Conservation (phyloP, 2,797 vertebrate species). For the Helarctos malayanus region DNA sequence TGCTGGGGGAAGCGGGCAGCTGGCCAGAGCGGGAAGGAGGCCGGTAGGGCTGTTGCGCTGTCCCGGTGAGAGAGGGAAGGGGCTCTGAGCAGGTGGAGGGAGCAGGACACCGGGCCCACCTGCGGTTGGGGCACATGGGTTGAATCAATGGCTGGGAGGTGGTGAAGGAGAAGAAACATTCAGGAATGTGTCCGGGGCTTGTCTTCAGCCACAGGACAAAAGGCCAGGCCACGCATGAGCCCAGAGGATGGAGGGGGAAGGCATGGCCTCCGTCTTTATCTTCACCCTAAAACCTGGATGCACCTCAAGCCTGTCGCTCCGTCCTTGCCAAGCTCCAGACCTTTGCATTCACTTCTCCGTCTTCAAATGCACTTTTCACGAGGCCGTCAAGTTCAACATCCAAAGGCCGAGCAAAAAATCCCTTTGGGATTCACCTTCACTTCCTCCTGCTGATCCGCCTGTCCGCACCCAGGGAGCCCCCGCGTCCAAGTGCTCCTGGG, state of each 20-base stretch:
- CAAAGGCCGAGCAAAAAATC: neutral
- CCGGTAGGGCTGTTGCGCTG: accelerated
- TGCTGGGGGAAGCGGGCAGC: neutral
- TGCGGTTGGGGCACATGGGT: too few relatives aligned
- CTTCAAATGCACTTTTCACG: neutral
- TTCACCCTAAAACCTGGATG: neutral
- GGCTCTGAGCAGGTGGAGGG: neutral
- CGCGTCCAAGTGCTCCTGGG: neutral
- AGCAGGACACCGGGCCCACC: accelerated
- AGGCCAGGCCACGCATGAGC: neutral
- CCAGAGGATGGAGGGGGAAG: neutral
- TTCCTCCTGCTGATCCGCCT: neutral
- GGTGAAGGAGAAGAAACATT: neutral
- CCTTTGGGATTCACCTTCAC: neutral
- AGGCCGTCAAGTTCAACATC: neutral
- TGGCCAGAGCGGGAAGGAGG: neutral
- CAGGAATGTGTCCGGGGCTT: neutral
- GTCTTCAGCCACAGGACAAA: neutral
- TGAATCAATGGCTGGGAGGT: too few relatives aligned
- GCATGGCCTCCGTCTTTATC: neutral
- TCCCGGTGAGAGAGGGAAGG: neutral
- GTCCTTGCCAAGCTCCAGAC: neutral
- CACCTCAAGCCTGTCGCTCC: neutral
- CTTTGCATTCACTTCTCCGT: neutral
- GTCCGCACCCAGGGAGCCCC: neutral